These are phyloP conservation scores for Fopius arisanus DNA, from an alignment of 1,140 invertebrate species.

Conservation along the genomic window DNA sequence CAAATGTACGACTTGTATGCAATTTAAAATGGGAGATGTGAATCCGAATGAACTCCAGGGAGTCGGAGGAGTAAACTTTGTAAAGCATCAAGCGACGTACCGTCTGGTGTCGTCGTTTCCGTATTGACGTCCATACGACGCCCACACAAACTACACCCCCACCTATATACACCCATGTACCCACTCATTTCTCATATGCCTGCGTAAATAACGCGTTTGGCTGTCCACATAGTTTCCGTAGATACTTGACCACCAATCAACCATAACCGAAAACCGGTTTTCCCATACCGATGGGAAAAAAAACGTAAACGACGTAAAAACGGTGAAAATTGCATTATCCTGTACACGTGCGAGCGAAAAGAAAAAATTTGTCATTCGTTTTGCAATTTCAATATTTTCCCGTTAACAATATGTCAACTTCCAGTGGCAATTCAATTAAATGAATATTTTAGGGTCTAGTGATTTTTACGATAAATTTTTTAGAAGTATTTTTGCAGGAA, in stretches of 20 bases:
- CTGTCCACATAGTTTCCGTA: not conserved
- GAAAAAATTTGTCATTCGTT: too few species aligned
- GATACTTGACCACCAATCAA: not conserved
- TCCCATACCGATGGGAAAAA: too few species aligned
- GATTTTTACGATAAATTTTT: too few species aligned
- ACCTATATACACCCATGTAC: not conserved
- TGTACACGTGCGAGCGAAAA: too few species aligned
- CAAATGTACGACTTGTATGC: not conserved
- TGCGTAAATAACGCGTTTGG: not conserved
- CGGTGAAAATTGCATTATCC: too few species aligned
- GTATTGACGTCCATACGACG: conserved; percentile 9
- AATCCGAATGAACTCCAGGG: not conserved
- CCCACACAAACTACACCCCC: not conserved
- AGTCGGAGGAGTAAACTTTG: not conserved
- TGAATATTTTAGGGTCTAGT: too few species aligned
- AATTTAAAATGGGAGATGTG: not conserved
- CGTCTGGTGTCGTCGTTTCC: not conserved
- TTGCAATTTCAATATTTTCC: too few species aligned
- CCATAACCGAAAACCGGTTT: not conserved
- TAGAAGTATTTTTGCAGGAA: too few species aligned
- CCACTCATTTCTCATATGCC: not conserved
- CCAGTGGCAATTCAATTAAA: too few species aligned
- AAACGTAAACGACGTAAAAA: too few species aligned
- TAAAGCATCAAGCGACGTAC: not conserved
- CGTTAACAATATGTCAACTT: too few species aligned